Evolutionary conservation across 1,140 invertebrate species (phyloP), one percentile per base, ranked within the genome.

Genomic region (Cyphomyrmex costatus): DNA sequence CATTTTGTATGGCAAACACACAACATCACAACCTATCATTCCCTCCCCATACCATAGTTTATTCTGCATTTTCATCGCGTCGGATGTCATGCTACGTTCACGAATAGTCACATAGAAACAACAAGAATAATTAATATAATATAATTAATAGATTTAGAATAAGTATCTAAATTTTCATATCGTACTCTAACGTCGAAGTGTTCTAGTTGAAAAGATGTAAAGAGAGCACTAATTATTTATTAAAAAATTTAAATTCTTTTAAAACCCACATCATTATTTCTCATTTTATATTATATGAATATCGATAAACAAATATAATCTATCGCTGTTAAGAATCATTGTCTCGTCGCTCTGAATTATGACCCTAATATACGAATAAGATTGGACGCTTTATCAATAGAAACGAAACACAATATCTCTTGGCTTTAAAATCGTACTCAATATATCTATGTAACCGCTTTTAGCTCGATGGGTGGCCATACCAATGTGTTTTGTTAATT

Each of bases 1-100:
- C 80, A 60, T 91, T 93, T 92, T 66, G 90, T 90, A 86, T 89
- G 73, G 46, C 82, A 79, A 92, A 91, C 92, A 78, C 91, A 89
- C 83, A 86, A 21, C 49, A 16, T 77, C 36, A n/a, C n/a, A 24
- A 30, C 61, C 12, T 53, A 33, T 12, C 74, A 76, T 76, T n/a
- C 7, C n/a, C n/a, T 12, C 30, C 19, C 49, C n/a, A 5, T 51
- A 21, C 6, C 19, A 7, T 14, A 56, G 1, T 27, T 70, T 0
- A n/a, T 82, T 71, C 65, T 56, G 66, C 49, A 42, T 71, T 80
- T 71, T 16, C 51, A 33, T 58, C 49, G 65, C 63, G 30, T 36
- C 36, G 36, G 46, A 51, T 6, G 24, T 77, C 56, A 61, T 30
- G 24, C 27, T 24, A 21, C 16, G 24, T 42, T 70, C 30, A 42